phyloP scores from a whole-genome alignment of 2,888 invertebrate genomes.

The Aphidius colemani region DNA sequence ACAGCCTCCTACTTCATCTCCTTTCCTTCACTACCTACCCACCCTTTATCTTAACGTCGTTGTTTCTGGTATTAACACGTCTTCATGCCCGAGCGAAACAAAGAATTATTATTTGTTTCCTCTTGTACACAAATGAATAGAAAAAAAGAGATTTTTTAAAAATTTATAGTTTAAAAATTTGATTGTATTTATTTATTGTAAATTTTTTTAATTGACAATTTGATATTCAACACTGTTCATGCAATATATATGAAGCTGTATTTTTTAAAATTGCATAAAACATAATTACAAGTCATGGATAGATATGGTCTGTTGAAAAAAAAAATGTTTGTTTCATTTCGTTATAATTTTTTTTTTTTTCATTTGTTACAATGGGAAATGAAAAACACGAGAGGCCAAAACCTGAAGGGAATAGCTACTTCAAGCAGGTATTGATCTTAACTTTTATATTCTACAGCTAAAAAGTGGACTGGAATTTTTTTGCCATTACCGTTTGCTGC shows the following conservation, averaged over 20 bases:
- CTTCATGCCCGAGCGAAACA: slow-evolving; percentile 40
- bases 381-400: background rate
- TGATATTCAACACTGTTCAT: no score
- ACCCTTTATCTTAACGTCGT: slow-evolving; percentile 27
- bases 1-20: background rate
- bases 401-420: slow-evolving; percentile 44
- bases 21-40: slow-evolving; percentile 14
- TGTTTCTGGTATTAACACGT: slow-evolving; percentile 56
- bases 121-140: slow-evolving; percentile 10
- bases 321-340: slow-evolving; percentile 8
- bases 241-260: no score
- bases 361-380: no score
- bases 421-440: slow-evolving; percentile 57
- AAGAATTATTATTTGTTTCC: slow-evolving; percentile 59
- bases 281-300: no score
- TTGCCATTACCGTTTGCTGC: no score
- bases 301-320: background rate
- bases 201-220: background rate
- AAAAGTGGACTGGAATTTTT: no score
- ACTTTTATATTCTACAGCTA: slow-evolving; percentile 56
- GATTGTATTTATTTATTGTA: background rate
- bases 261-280: no score
- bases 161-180: slow-evolving; percentile 56
- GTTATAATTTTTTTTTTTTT: no score
- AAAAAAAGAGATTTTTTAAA: background rate